Percentiles rank a stretch among this genome's conserved stretches.
These are phyloP conservation scores for Scaptomyza graminum DNA, from an alignment of 1,140 invertebrate species.

Conservation along the genomic window DNA sequence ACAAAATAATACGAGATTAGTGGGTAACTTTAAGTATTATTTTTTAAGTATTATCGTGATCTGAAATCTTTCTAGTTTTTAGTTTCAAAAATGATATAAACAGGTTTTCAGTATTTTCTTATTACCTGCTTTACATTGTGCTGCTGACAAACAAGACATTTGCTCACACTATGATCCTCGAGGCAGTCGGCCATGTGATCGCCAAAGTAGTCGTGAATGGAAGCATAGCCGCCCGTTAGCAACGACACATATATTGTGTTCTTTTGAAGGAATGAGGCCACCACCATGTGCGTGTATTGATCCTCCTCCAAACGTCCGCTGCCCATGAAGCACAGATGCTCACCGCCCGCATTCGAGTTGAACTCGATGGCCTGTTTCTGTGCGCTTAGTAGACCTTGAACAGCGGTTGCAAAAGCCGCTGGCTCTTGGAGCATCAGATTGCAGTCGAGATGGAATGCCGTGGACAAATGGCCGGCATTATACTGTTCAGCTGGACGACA, in stretches of 20 bases:
- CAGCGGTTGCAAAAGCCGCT: slow-evolving; percentile 95
- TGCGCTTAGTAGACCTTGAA: slow-evolving; percentile 95
- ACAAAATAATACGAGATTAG: too few relatives aligned
- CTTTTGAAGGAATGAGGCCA: slow-evolving; percentile 98
- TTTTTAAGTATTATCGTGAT: too few relatives aligned
- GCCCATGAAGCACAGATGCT: slow-evolving; percentile 98
- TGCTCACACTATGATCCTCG: slow-evolving; percentile 91
- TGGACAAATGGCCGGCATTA: slow-evolving; percentile 97
- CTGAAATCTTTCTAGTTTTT: too few relatives aligned
- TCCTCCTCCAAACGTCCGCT: slow-evolving; percentile 98
- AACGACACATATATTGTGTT: slow-evolving; percentile 96
- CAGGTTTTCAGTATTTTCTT: too few relatives aligned
- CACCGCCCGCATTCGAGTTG: slow-evolving; percentile 94
- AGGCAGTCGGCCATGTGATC: slow-evolving; percentile 91
- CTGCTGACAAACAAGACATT: slow-evolving; percentile 91
- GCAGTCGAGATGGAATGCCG: slow-evolving; percentile 98
- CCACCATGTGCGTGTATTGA: slow-evolving; percentile 98
- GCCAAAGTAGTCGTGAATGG: slow-evolving; percentile 93
- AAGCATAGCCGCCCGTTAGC: slow-evolving; percentile 95
- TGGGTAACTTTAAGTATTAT: too few relatives aligned
- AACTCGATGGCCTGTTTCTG: slow-evolving; percentile 95
- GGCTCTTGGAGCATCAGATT: slow-evolving; percentile 99
- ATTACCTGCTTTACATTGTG: slow-evolving; percentile 61
- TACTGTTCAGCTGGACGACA: slow-evolving; percentile 98
- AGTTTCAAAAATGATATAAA: too few relatives aligned